These are phyloP conservation scores for Zhuqinia jingwanae DNA, from an alignment of 2,888 invertebrate species.

Conservation along the genomic window DNA sequence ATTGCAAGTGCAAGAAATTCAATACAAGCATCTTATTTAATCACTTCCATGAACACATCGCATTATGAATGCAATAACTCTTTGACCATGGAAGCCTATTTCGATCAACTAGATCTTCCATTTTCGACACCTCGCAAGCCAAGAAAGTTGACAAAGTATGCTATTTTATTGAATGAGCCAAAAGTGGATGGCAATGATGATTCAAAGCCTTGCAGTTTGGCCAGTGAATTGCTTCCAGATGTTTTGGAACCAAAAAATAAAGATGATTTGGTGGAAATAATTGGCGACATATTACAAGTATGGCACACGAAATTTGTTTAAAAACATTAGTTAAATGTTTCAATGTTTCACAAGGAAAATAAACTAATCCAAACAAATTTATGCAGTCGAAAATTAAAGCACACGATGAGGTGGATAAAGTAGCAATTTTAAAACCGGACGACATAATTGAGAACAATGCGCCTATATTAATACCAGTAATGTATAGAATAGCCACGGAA, in stretches of 20 bases:
- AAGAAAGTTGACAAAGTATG: constrained; percentile 55
- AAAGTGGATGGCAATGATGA: constrained; percentile 12
- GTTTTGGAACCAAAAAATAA: not conserved
- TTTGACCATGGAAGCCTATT: too few species aligned
- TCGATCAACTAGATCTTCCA: constrained; percentile 20
- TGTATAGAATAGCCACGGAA: constrained; percentile 75
- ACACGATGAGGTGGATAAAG: constrained; percentile 63
- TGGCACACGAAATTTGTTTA: too few species aligned
- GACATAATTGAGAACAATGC: constrained; percentile 68
- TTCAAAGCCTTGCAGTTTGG: constrained; percentile 3
- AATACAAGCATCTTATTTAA: too few species aligned
- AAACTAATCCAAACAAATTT: too few species aligned
- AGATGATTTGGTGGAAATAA: constrained; percentile 52
- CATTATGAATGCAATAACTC: too few species aligned
- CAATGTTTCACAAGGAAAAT: too few species aligned
- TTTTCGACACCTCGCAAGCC: constrained; percentile 22
- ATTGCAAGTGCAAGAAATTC: too few species aligned
- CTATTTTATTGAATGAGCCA: constrained; percentile 63
- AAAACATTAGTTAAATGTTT: too few species aligned
- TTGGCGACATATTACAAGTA: constrained; percentile 57
- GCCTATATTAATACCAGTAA: constrained; percentile 69
- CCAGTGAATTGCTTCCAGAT: constrained; percentile 43
- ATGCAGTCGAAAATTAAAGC: constrained; percentile 68
- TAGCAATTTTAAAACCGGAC: constrained; percentile 64
- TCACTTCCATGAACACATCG: too few species aligned